A percentile compares a stretch with the other conserved stretches of the same genome.
These are phyloP conservation scores for Caradrina kadenii DNA, from an alignment of 2,888 invertebrate genomes.

Conservation along the genomic window DNA sequence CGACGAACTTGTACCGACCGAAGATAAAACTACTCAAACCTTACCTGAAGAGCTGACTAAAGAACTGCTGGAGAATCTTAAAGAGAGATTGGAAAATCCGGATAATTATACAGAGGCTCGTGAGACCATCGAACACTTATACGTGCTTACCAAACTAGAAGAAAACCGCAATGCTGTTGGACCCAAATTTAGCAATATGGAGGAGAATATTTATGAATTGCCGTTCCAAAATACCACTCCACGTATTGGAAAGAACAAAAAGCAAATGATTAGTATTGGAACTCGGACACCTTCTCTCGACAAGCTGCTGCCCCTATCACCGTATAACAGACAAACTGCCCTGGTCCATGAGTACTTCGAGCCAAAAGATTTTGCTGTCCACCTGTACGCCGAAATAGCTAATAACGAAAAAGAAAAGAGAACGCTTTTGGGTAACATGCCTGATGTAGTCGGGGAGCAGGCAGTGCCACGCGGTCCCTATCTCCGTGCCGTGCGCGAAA, in stretches of 20 bases:
- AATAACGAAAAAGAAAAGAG: slow-evolving; percentile 84
- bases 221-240: slow-evolving; percentile 88
- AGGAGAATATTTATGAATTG: slow-evolving; percentile 92
- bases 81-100: slow-evolving; percentile 93
- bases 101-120: slow-evolving; percentile 93
- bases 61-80: slow-evolving; percentile 92
- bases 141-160: slow-evolving; percentile 93
- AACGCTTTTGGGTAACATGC: slow-evolving; percentile 78
- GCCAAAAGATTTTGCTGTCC: slow-evolving; percentile 89
- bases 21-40: slow-evolving; percentile 93
- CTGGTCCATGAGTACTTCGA: slow-evolving; percentile 88
- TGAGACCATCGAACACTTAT: slow-evolving; percentile 94
- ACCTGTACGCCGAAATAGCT: slow-evolving; percentile 92
- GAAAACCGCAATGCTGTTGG: slow-evolving; percentile 91
- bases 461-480: slow-evolving; percentile 90
- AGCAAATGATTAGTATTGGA: slow-evolving; percentile 89
- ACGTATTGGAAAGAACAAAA: slow-evolving; percentile 82
- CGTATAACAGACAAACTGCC: slow-evolving; percentile 84
- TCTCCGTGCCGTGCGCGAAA: slow-evolving; percentile 91
- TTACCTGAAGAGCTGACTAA: slow-evolving; percentile 94
- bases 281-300: slow-evolving; percentile 91
- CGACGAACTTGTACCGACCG: slow-evolving; percentile 78
- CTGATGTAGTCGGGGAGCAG: slow-evolving; percentile 85
- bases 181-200: slow-evolving; percentile 64
- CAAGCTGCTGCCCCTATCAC: slow-evolving; percentile 88